Conservation (phyloP, 1,140 invertebrate genomes). For the Triops longicaudatus region DNA sequence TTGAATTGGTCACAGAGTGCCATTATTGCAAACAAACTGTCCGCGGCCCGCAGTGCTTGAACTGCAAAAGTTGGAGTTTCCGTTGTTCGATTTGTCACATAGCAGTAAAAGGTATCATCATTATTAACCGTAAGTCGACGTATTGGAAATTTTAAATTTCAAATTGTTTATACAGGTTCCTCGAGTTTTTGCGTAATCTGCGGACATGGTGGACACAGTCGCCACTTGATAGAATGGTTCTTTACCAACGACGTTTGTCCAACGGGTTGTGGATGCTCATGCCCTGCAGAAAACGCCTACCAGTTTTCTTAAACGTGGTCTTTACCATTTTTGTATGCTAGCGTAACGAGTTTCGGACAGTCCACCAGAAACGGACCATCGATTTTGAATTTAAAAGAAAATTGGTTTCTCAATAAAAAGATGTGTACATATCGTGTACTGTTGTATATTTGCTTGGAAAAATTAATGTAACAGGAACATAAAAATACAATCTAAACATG, state of each 20-base stretch:
- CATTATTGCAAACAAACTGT: slow-evolving; percentile 51
- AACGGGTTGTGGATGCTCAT: slow-evolving; percentile 82
- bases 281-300: slow-evolving; percentile 52
- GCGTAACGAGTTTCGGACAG: too few relatives aligned
- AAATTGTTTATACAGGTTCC: slow-evolving; percentile 43
- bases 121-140: not conserved
- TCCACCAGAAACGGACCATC: too few relatives aligned
- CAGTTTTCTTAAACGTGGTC: not conserved
- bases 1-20: slow-evolving; percentile 70
- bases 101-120: slow-evolving; percentile 60
- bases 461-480: too few relatives aligned
- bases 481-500: too few relatives aligned
- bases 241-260: slow-evolving; percentile 53
- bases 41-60: slow-evolving; percentile 47
- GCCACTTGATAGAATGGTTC: slow-evolving; percentile 75
- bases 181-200: slow-evolving; percentile 74
- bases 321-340: too few relatives aligned
- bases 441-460: too few relatives aligned
- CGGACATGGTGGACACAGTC: slow-evolving; percentile 82
- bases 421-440: too few relatives aligned
- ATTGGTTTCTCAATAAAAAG: too few relatives aligned
- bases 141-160: not conserved
- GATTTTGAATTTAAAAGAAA: too few relatives aligned
- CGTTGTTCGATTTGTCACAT: slow-evolving; percentile 76
- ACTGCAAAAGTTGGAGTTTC: slow-evolving; percentile 60